These are phyloP conservation scores for Aplochiton taeniatus DNA, from an alignment of 2,797 vertebrate genomes.

Conservation along the genomic window DNA sequence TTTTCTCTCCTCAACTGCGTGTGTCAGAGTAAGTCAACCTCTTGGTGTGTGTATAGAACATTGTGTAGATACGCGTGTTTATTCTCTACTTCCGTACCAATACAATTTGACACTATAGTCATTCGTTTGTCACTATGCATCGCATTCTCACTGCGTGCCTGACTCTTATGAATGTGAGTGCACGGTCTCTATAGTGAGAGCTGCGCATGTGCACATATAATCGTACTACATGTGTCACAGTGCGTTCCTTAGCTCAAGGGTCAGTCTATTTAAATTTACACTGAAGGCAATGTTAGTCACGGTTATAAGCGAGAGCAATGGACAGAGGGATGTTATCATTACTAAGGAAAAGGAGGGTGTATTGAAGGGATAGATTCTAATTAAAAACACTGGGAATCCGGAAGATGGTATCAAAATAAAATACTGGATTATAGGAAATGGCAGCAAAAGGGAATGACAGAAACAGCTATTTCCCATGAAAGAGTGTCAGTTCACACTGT, in stretches of 20 bases:
- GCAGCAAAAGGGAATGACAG: background rate
- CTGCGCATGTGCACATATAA: slow-evolving; percentile 18
- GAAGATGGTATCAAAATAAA: slow-evolving; percentile 8
- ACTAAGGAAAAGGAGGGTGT: background rate
- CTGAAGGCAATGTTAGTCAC: slow-evolving; percentile 70
- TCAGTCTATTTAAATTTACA: slow-evolving; percentile 68
- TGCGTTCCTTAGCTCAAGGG: slow-evolving; percentile 58
- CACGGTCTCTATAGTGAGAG: slow-evolving; percentile 8
- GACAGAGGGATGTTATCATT: background rate
- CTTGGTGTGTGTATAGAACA: background rate
- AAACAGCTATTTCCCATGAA: slow-evolving; percentile 5
- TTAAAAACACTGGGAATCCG: slow-evolving; percentile 22
- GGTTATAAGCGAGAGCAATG: slow-evolving; percentile 5
- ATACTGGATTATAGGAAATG: slow-evolving; percentile 16
- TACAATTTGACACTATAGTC: slow-evolving; percentile 52
- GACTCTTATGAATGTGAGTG: slow-evolving; percentile 16
- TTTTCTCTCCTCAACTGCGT: slow-evolving; percentile 17
- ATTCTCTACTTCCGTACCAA: slow-evolving; percentile 16
- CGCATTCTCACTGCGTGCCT: slow-evolving; percentile 19
- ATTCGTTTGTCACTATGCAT: slow-evolving; percentile 57
- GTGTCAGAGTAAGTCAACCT: slow-evolving; percentile 26
- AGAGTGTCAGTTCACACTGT: too few species aligned
- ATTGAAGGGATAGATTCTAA: too few species aligned
- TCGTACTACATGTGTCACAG: slow-evolving; percentile 52
- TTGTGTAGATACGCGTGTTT: slow-evolving; percentile 23